These are phyloP conservation scores for Capreolus pygargus DNA, from an alignment of 2,113 vertebrate genomes.

Conservation along the genomic window DNA sequence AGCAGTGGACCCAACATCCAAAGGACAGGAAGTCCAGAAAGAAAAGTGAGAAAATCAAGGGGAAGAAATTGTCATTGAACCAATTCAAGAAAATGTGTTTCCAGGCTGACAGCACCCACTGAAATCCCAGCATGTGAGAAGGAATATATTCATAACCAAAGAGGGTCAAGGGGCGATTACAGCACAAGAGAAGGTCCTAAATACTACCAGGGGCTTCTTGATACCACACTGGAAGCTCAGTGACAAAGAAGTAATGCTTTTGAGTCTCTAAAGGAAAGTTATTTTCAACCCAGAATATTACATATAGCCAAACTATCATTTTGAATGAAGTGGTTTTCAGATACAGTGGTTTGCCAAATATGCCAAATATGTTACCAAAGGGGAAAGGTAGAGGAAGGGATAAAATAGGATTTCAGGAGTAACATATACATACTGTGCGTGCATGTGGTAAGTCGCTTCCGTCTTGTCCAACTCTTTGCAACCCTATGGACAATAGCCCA, in stretches of 20 bases:
- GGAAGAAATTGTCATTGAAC: background rate
- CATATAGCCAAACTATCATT: background rate
- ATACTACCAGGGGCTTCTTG: background rate
- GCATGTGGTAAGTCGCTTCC: background rate
- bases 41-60: background rate
- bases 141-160: too few relatives aligned
- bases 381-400: background rate
- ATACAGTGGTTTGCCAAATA: background rate
- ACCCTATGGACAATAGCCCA: background rate
- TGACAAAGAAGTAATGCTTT: background rate
- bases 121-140: background rate
- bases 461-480: background rate
- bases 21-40: background rate
- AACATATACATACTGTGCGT: background rate
- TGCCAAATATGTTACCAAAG: background rate
- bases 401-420: background rate
- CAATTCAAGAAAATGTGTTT: background rate
- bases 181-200: background rate
- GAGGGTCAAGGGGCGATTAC: rapidly evolving
- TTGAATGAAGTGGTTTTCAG: background rate
- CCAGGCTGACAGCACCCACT: background rate
- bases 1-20: background rate
- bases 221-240: background rate
- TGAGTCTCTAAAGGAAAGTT: background rate
- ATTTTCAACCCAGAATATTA: background rate